Conservation (phyloP, 2,888 invertebrate species). For the Polydrusus cervinus region DNA sequence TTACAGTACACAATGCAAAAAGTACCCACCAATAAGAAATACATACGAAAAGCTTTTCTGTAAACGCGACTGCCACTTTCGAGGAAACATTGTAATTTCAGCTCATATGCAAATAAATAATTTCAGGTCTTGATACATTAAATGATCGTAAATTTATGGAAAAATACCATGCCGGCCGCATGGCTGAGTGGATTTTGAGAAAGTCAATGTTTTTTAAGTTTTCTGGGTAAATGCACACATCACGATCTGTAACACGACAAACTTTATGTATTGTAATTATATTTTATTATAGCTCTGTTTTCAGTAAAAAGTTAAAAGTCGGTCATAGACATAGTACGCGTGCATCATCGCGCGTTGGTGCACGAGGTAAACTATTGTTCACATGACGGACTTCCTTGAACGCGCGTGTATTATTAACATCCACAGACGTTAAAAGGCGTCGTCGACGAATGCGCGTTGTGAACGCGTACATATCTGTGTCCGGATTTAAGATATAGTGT, state of each 20-base stretch:
- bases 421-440: too few species aligned
- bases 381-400: too few species aligned
- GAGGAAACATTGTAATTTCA: constrained; percentile 12
- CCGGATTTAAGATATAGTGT: too few species aligned
- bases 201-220: constrained; percentile 4
- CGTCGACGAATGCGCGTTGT: too few species aligned
- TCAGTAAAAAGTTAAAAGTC: too few species aligned
- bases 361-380: too few species aligned
- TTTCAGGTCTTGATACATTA: constrained; percentile 16
- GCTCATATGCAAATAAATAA: constrained; percentile 20
- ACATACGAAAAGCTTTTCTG: constrained; percentile 10
- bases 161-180: constrained; percentile 11
- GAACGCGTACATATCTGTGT: too few species aligned
- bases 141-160: constrained; percentile 17
- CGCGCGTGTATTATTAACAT: too few species aligned
- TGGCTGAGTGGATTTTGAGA: neutral
- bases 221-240: neutral
- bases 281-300: too few species aligned
- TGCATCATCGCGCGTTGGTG: too few species aligned
- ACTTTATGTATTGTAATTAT: too few species aligned
- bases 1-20: neutral
- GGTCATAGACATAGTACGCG: too few species aligned
- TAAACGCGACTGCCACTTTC: constrained; percentile 5
- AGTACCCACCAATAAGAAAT: neutral
- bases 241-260: neutral